Base-by-base conservation (phyloP, 2,888 invertebrate species). In the Argyra leucocephala region DNA sequence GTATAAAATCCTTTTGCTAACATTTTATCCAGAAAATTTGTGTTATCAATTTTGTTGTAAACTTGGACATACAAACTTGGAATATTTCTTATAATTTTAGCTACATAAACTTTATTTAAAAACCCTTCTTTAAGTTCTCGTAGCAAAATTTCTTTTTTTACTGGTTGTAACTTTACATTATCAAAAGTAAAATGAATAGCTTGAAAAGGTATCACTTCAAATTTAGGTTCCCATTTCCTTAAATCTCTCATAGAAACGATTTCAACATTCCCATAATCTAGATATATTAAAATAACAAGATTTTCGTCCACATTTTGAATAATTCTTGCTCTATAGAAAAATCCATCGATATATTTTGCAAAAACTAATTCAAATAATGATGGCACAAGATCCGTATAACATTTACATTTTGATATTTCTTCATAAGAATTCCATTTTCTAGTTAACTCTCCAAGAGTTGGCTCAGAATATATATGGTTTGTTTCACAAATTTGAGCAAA, bases 311-410 rank as follows among this genome's bases (percentile, higher is more conserved):
- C 15, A 3, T 23, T 3, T 18, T 59, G 23, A 24, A 59, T 59
- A 2, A 59, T 23, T 59, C 76, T 75, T 0, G 77, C 79, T 1
- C 79, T 73, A 69, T 79, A 79, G 74, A 75, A 79, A 12, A 69
- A 70, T 60, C 74, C 73, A 64, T 67, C 73, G 6, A 67, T 67
- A 64, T 76, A 79, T 15, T 70, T 70, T 0, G 77, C 75, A 57
- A 78, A 65, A 6, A 79, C 77, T 63, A 78, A 67, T 62, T 77
- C 76, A 63, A 74, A 70, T 1, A 71, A 31, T 21, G 68, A 66
- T 64, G 31, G 63, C 57, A 62, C 15, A 3, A 22, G 61, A 12
- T 21, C 26, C n/a, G 48, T 57, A 18, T 57, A 57, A 23, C 24
- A 36, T 37, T 62, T 31, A n/a, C 36, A 63, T 37, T 61, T 57